Base-by-base conservation (phyloP, 2,888 invertebrate species). In the Synergus gifuensis region DNA sequence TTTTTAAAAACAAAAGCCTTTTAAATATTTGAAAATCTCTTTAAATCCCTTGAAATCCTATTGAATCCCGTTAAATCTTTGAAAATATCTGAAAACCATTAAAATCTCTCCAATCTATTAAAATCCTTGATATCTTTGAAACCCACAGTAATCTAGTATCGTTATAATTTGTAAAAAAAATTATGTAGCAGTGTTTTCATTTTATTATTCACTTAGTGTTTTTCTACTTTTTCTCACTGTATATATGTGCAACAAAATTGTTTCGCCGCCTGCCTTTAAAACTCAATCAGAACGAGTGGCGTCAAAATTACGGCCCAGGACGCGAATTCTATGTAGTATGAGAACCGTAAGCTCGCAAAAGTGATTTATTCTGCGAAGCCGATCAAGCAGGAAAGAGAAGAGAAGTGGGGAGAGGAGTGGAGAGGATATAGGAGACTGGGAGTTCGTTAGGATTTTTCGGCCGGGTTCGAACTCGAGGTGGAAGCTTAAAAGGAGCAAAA, bases 361-460 rank as follows among this genome's bases (percentile, higher is more conserved):
- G 49, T 69, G 49, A 22, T 69, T 69, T 49, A 28, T 28, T 36
- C 73, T 49, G 4, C 77, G 64, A 64, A 54, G 36, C 22, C 63
- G 63, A 77, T 49, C 62, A 64, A 63, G n/a, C 62, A 36, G 16
- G 14, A 46, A 42, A 28, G 76, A 18, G 64, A 22, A 14, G 58
- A 44, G 42, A 46, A 49, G 28, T 3, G 36, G 28, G 18, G 66
- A 8, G 67, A 9, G 16, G 36, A 62, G 22, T n/a, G 12, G 36
- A 76, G 36, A 18, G 44, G 66, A 3, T 40, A 18, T 7, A 14
- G 44, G 64, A 49, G 64, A 42, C 36, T 36, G 64, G 22, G 22
- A 64, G 79, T 58, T 76, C 73, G 62, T 44, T 67, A 76, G 63
- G 79, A 69, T 69, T 73, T 73, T 73, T 73, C 73, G 73, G n/a